Percentiles rank a stretch among this genome's conserved stretches.
These are phyloP conservation scores for Chlorops oryzae DNA, from an alignment of 1,140 invertebrate genomes.

Conservation along the genomic window DNA sequence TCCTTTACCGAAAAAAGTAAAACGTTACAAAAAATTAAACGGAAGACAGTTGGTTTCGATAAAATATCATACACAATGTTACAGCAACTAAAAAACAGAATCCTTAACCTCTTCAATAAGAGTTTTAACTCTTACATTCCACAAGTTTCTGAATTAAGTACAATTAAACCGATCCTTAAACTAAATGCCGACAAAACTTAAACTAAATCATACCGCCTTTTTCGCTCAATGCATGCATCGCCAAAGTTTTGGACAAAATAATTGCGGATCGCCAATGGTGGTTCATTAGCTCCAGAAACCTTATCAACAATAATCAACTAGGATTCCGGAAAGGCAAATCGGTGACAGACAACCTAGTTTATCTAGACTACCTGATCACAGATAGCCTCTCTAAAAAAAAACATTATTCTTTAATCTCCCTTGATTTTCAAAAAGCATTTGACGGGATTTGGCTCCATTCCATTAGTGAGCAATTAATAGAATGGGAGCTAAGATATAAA, in stretches of 20 bases:
- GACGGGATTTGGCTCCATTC: slow-evolving; percentile 7
- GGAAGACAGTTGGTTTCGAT: too few relatives aligned
- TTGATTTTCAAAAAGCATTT: too few relatives aligned
- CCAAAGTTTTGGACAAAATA: slow-evolving; percentile 9
- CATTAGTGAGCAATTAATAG: neutral
- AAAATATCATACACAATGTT: too few relatives aligned
- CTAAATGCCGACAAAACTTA: slow-evolving; percentile 5
- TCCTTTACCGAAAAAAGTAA: too few relatives aligned
- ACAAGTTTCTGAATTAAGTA: neutral
- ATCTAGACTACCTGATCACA: too few relatives aligned
- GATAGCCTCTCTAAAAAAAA: slow-evolving; percentile 8
- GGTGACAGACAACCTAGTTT: too few relatives aligned
- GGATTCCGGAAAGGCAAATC: too few relatives aligned
- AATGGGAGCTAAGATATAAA: neutral
- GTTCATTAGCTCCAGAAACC: neutral
- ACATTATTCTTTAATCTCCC: slow-evolving; percentile 5
- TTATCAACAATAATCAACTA: too few relatives aligned
- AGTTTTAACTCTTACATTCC: neutral
- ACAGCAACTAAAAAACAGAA: too few relatives aligned
- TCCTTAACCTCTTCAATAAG: too few relatives aligned
- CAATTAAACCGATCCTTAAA: slow-evolving; percentile 1
- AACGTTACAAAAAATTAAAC: too few relatives aligned
- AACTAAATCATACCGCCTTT: neutral
- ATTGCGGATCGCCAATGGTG: slow-evolving; percentile 6
- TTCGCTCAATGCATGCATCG: neutral